Conservation (phyloP, 2,797 vertebrate genomes). For the Cynodonichthys magdalenae region DNA sequence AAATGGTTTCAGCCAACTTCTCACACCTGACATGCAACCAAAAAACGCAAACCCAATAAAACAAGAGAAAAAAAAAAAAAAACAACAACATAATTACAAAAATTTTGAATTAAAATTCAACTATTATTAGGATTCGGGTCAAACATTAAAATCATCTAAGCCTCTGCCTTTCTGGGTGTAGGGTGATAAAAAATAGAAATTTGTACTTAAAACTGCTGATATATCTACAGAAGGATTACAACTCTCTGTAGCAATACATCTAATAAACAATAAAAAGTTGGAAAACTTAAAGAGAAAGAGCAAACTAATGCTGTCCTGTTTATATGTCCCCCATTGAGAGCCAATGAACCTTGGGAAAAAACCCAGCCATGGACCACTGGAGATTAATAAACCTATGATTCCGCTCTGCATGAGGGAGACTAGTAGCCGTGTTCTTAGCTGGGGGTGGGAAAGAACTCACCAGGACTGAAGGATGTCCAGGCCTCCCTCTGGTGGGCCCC, state of each 20-base stretch:
- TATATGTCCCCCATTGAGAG: constrained; percentile 15
- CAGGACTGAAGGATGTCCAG: constrained; percentile 95
- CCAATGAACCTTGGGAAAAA: constrained; percentile 27
- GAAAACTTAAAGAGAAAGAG: constrained; percentile 3
- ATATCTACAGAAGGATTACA: too few species aligned
- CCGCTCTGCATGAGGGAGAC: constrained; percentile 32
- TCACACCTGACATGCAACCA: constrained; percentile 85
- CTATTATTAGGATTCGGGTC: too few species aligned
- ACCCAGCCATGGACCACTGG: constrained; percentile 32
- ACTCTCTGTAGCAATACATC: neutral
- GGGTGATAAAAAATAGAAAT: neutral
- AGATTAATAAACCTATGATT: constrained; percentile 51
- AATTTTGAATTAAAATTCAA: too few species aligned
- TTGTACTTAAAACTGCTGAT: too few species aligned
- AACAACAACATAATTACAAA: too few species aligned
- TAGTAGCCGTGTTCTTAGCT: constrained; percentile 40
- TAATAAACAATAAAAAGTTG: neutral
- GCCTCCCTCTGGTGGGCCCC: constrained; percentile 90
- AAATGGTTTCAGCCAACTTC: constrained; percentile 92
- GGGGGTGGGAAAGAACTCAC: constrained; percentile 72
- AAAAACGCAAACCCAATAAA: too few species aligned
- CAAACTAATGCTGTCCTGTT: constrained; percentile 5
- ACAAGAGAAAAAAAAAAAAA: too few species aligned
- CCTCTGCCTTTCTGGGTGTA: too few species aligned
- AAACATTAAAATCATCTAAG: too few species aligned